These are phyloP conservation scores for Coracopsis vasa DNA, from an alignment of 2,113 vertebrate species.

Conservation along the genomic window DNA sequence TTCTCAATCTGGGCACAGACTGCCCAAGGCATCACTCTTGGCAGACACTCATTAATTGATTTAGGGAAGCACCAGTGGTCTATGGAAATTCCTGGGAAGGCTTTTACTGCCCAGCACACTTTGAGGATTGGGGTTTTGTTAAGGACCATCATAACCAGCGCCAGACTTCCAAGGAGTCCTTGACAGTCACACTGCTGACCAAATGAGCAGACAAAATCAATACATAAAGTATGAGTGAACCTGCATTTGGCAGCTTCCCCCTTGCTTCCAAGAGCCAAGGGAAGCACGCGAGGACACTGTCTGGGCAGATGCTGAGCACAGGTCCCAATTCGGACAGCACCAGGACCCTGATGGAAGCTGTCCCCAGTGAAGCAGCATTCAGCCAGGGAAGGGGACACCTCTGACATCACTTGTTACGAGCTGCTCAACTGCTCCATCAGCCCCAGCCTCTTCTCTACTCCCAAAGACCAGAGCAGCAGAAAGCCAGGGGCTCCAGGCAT, in stretches of 20 bases:
- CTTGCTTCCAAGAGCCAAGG: neutral
- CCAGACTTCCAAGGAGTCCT: neutral
- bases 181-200: neutral
- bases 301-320: accelerated
- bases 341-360: neutral
- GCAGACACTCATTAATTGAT: accelerated
- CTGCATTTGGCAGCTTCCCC: neutral
- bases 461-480: neutral
- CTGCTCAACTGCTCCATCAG: neutral
- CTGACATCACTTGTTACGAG: neutral
- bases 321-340: neutral
- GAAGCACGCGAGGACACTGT: neutral
- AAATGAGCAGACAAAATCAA: neutral
- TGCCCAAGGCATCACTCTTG: neutral
- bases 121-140: neutral
- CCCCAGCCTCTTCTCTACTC: neutral
- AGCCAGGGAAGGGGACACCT: neutral
- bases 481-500: neutral
- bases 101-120: neutral
- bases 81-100: neutral
- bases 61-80: neutral
- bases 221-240: accelerated
- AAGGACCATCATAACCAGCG: neutral
- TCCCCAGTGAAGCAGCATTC: neutral
- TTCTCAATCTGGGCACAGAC: neutral